Conservation (phyloP, 2,888 invertebrate genomes). For the Agriopis marginaria region DNA sequence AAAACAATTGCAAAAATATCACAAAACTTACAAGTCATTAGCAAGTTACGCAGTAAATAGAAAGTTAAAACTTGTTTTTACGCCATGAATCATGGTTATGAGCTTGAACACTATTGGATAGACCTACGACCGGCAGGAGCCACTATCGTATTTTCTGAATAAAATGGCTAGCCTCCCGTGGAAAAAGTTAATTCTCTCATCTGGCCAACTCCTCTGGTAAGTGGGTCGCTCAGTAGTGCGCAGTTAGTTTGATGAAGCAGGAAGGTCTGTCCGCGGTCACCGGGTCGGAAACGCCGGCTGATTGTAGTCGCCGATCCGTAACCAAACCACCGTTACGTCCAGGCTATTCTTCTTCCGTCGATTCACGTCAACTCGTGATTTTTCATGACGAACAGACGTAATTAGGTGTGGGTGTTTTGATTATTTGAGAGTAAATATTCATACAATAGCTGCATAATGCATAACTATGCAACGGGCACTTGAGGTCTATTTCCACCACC, state of each 20-base stretch:
- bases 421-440: too few species aligned
- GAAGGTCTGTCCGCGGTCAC: conserved; percentile 63
- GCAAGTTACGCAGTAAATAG: conserved; percentile 31
- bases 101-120: conserved; percentile 1
- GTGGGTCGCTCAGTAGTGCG: not conserved
- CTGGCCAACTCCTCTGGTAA: not conserved
- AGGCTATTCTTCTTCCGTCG: conserved; percentile 59
- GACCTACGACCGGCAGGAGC: not conserved
- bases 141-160: not conserved
- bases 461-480: too few species aligned
- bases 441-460: too few species aligned
- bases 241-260: conserved; percentile 40
- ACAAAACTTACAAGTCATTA: conserved; percentile 28
- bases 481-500: too few species aligned
- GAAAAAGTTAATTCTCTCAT: not conserved
- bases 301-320: conserved; percentile 58
- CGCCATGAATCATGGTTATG: conserved; percentile 28
- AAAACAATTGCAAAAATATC: conserved; percentile 2
- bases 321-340: conserved; percentile 60
- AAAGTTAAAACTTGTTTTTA: conserved; percentile 40
- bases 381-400: conserved; percentile 5
- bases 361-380: conserved; percentile 31
- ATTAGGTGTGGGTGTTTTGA: not conserved
- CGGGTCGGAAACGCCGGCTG: conserved; percentile 74
- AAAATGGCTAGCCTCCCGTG: too few species aligned